These are phyloP conservation scores for Amazona vittata DNA, from an alignment of 2,113 vertebrate species.

Conservation along the genomic window DNA sequence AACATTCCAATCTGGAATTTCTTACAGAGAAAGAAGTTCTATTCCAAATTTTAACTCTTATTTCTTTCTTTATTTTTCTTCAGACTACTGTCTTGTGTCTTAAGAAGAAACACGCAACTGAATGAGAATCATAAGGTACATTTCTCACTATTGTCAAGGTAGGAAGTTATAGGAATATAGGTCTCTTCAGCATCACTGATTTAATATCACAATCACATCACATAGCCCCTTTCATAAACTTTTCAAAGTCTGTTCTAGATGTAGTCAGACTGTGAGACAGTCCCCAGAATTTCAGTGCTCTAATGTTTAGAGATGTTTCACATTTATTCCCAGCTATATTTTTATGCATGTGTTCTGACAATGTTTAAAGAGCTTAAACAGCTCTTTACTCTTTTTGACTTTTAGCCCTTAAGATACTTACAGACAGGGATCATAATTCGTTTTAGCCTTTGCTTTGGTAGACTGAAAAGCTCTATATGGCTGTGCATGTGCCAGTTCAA, in stretches of 20 bases:
- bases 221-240: background rate
- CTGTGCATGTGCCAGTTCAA: background rate
- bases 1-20: slow-evolving; percentile 69
- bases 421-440: background rate
- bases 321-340: background rate
- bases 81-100: background rate
- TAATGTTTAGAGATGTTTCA: background rate
- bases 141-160: background rate
- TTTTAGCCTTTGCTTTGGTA: background rate
- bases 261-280: background rate
- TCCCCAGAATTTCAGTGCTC: background rate
- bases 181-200: background rate
- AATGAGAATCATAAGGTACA: background rate
- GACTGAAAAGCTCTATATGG: background rate
- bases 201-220: background rate
- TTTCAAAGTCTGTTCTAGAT: background rate
- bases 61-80: background rate
- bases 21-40: slow-evolving; percentile 27
- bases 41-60: slow-evolving; percentile 34
- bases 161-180: background rate
- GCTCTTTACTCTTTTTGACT: background rate
- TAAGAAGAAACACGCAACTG: background rate
- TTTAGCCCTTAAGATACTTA: background rate
- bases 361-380: background rate
- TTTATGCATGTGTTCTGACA: background rate